A percentile compares a stretch with the other conserved stretches of the same genome.
Conservation (phyloP, 2,888 invertebrate genomes). For the Mythimna impura region DNA sequence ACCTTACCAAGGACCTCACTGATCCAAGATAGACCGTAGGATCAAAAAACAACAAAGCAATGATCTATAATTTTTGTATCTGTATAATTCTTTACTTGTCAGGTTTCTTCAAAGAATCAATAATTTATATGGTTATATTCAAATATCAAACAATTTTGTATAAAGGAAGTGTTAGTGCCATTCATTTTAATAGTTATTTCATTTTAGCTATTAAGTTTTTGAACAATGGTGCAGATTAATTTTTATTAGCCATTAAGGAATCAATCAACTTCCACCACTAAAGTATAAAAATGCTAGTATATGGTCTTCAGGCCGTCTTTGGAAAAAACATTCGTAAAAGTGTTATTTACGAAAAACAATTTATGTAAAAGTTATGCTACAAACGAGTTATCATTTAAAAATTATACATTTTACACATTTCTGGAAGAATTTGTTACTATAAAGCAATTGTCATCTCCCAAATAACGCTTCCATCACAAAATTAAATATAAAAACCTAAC, state of each 20-base stretch:
- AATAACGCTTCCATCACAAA: slow-evolving; percentile 63
- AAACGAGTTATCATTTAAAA: not conserved
- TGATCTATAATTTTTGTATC: not conserved
- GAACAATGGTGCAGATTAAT: slow-evolving; percentile 48
- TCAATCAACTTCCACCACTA: slow-evolving; percentile 40
- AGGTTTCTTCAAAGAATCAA: not conserved
- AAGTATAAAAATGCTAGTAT: slow-evolving; percentile 35
- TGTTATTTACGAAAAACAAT: not conserved
- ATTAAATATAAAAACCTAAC: slow-evolving; percentile 75
- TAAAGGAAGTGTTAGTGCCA: slow-evolving; percentile 45
- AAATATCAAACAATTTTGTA: slow-evolving; percentile 13
- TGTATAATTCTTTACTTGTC: not conserved
- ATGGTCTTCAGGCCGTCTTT: slow-evolving; percentile 3
- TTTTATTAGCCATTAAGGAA: slow-evolving; percentile 44
- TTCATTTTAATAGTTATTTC: slow-evolving; percentile 42
- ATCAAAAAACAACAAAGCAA: not conserved
- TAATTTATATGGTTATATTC: not conserved
- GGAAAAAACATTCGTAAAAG: slow-evolving; percentile 7
- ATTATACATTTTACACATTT: slow-evolving; percentile 4
- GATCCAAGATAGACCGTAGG: not conserved
- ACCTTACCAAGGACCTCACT: not conserved
- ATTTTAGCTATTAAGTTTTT: slow-evolving; percentile 44
- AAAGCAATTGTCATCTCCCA: slow-evolving; percentile 59
- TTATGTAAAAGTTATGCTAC: slow-evolving; percentile 11
- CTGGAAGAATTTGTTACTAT: slow-evolving; percentile 27